phyloP scores from a whole-genome alignment of 2,113 vertebrate genomes.

The Meriones unguiculatus region DNA sequence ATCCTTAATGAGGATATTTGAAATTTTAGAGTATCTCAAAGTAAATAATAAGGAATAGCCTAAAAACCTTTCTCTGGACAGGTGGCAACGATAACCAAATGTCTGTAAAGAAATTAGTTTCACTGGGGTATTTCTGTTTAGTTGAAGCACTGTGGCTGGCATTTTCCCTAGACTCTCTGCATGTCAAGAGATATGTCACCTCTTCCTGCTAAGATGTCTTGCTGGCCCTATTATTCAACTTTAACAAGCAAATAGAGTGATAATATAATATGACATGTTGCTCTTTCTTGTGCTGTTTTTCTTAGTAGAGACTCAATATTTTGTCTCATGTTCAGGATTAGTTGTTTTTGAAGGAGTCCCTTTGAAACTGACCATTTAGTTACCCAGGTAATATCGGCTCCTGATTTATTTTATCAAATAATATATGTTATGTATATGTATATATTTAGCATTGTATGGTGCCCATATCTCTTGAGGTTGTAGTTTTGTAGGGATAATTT shows the following conservation, averaged over 20 bases:
- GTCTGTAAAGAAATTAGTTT: neutral
- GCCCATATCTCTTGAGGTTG: slow-evolving; percentile 57
- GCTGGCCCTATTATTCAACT: neutral
- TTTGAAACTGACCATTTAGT: slow-evolving; percentile 32
- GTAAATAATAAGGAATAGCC: neutral
- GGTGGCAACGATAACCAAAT: neutral
- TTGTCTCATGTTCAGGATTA: slow-evolving; percentile 2
- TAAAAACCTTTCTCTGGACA: neutral
- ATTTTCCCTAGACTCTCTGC: neutral
- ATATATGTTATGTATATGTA: neutral
- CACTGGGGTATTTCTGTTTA: neutral
- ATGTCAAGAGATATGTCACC: neutral
- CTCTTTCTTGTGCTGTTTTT: neutral
- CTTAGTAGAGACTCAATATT: neutral
- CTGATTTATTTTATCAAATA: neutral
- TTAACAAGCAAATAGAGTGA: neutral
- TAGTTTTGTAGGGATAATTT: slow-evolving; percentile 63
- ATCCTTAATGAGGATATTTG: neutral
- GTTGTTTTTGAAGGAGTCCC: neutral
- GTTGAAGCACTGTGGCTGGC: neutral
- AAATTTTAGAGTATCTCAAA: neutral
- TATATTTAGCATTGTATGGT: neutral
- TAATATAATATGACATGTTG: neutral
- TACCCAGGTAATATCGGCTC: neutral
- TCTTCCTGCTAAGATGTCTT: neutral